These are phyloP conservation scores for Oscheius sp. DNA, from an alignment of 2,888 invertebrate genomes.

Conservation along the genomic window DNA sequence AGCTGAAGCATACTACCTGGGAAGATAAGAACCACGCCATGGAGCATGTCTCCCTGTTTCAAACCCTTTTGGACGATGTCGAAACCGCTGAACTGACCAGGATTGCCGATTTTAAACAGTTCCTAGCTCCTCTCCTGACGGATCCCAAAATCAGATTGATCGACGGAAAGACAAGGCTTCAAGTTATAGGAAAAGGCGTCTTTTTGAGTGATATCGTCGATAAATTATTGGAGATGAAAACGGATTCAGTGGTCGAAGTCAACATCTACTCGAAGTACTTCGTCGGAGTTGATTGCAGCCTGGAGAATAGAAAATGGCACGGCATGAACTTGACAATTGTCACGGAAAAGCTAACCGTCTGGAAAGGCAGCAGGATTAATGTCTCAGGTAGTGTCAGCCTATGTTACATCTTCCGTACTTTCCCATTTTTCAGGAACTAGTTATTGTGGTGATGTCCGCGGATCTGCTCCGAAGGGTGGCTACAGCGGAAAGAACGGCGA, in stretches of 20 bases:
- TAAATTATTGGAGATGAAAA: background rate
- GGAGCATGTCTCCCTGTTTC: slow-evolving; percentile 14
- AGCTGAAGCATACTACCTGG: background rate
- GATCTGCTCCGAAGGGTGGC: background rate
- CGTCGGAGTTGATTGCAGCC: slow-evolving; percentile 21
- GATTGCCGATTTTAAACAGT: background rate
- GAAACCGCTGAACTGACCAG: slow-evolving; percentile 11
- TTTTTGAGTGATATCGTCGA: slow-evolving; percentile 9
- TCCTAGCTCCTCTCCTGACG: background rate
- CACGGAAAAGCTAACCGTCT: slow-evolving; percentile 18
- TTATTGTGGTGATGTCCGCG: background rate
- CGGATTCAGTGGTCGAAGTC: slow-evolving; percentile 20
- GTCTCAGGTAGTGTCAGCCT: slow-evolving; percentile 20
- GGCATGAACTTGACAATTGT: slow-evolving; percentile 29
- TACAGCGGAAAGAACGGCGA: slow-evolving; percentile 14
- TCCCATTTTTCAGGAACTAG: slow-evolving; percentile 6
- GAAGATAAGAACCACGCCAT: background rate
- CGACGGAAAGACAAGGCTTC: background rate
- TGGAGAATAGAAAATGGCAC: slow-evolving; percentile 12
- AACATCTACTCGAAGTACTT: slow-evolving; percentile 18
- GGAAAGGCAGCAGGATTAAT: slow-evolving; percentile 13
- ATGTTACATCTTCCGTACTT: background rate
- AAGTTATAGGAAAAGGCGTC: slow-evolving; percentile 1
- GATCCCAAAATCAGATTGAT: background rate
- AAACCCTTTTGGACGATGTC: slow-evolving; percentile 20